Conservation (phyloP, 2,797 vertebrate species). For the Schizopygopsis malacanthus region DNA sequence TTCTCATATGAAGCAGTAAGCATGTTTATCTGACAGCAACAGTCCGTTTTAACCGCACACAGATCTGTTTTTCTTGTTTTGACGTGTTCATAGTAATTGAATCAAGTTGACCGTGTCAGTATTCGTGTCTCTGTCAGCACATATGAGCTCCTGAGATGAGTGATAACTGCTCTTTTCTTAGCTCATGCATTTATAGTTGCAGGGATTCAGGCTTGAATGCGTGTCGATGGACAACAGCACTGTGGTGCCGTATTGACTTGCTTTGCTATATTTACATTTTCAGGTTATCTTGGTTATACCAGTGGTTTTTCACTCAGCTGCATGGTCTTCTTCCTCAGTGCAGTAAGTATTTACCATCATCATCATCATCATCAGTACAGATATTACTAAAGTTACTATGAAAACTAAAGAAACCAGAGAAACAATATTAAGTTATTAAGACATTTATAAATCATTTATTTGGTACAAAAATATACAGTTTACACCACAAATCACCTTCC, state of each 20-base stretch:
- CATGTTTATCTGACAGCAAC: not conserved
- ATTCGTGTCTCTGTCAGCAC: slow-evolving; percentile 9
- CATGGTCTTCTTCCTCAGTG: slow-evolving; percentile 96
- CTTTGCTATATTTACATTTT: slow-evolving; percentile 39
- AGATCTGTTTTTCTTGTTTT: slow-evolving; percentile 10
- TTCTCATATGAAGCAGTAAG: not conserved
- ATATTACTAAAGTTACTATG: not conserved
- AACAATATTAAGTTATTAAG: not conserved
- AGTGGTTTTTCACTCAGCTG: slow-evolving; percentile 98
- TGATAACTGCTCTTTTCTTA: slow-evolving; percentile 9
- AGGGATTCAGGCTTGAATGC: slow-evolving; percentile 2
- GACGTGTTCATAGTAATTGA: not conserved
- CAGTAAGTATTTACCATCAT: slow-evolving; percentile 80
- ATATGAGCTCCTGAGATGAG: slow-evolving; percentile 25
- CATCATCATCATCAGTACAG: not conserved
- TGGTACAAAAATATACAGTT: not conserved
- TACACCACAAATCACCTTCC: not conserved
- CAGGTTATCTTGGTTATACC: slow-evolving; percentile 97
- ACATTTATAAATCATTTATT: not conserved
- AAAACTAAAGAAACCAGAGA: not conserved
- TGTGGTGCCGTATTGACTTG: not conserved
- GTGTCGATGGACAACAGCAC: not conserved
- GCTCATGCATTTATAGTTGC: slow-evolving; percentile 26
- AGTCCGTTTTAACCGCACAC: not conserved
- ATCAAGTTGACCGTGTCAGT: not conserved